Evolutionary conservation across 2,888 invertebrate species (phyloP), one percentile per base, ranked within the genome.

Genomic region (Lathronympha strigana): DNA sequence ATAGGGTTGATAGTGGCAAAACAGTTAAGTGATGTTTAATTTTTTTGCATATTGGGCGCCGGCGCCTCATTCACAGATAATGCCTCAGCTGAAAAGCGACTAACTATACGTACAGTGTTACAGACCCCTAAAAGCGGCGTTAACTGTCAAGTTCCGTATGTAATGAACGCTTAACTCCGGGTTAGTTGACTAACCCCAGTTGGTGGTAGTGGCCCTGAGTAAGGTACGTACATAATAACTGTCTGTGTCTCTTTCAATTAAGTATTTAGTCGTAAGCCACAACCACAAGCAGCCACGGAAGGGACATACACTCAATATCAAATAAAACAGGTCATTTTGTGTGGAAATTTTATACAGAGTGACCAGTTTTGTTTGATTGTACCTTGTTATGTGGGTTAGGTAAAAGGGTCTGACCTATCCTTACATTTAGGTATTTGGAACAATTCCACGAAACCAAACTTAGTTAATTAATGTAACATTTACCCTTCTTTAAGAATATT

Each of bases 381-480:
- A 38, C 38, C 1, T 6, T 25, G n/a, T 23, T 47, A n/a, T n/a
- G n/a, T 47, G 23, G 2, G 9, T 0, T 4, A 47, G n/a, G 23
- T n/a, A 47, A 13, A 47, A 43, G 43, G 19, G 19, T 43, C 15
- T 38, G 38, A 5, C 15, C 38, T 38, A 11, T 19, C 43, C 9
- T 43, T 9, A 8, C 3, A 3, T 19, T 19, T 19, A 43, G 19
- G 19, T 19, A 19, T 43, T 43, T 11, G 19, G 13, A 43, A 11
- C 15, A 15, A n/a, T 23, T 25, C 23, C 47, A n/a, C 47, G 25
- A 47, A n/a, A 25, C 5, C n/a, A 25, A 47, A 47, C 25, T 47
- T 25, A 25, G 47, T 47, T 25, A 47, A 47, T 47, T 47, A 47
- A 8, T 47, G 25, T 15, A 13, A 21, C 4, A 45, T 21, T 45